These are phyloP conservation scores for Labroides dimidiatus DNA, from an alignment of 2,797 vertebrate species.

Conservation along the genomic window DNA sequence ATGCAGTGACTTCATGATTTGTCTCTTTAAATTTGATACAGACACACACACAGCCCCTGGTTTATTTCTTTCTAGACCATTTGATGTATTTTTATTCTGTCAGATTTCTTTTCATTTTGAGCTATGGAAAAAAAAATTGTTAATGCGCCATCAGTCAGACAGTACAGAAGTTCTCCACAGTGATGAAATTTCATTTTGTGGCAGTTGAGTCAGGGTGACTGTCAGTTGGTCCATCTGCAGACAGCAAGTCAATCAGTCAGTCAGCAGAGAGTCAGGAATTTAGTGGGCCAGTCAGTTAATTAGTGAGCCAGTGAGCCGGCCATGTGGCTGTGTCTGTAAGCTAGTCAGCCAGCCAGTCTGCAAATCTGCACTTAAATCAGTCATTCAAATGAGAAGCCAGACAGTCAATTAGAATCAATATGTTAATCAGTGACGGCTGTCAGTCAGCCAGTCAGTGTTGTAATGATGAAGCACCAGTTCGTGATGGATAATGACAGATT, in stretches of 20 bases:
- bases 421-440: conserved; percentile 73
- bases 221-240: conserved; percentile 53
- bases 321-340: conserved; percentile 61
- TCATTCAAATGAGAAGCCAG: conserved; percentile 65
- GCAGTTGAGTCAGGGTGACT: conserved; percentile 43
- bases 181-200: conserved; percentile 47
- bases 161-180: conserved; percentile 36
- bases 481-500: conserved; percentile 57
- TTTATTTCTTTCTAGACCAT: conserved; percentile 42
- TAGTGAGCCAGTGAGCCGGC: conserved; percentile 64
- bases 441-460: conserved; percentile 56
- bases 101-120: conserved; percentile 40
- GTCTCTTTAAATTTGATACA: conserved; percentile 43
- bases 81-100: conserved; percentile 60
- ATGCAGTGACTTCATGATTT: conserved; percentile 38
- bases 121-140: conserved; percentile 73
- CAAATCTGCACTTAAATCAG: conserved; percentile 63
- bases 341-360: conserved; percentile 54
- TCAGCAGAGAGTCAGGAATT: conserved; percentile 58
- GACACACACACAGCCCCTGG: not conserved
- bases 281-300: conserved; percentile 76
- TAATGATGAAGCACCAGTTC: conserved; percentile 61
- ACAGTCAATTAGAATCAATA: conserved; percentile 75
- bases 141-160: conserved; percentile 65
- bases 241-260: conserved; percentile 75